Base-by-base conservation (phyloP, 1,140 invertebrate genomes). In the Ylistrum balloti region DNA sequence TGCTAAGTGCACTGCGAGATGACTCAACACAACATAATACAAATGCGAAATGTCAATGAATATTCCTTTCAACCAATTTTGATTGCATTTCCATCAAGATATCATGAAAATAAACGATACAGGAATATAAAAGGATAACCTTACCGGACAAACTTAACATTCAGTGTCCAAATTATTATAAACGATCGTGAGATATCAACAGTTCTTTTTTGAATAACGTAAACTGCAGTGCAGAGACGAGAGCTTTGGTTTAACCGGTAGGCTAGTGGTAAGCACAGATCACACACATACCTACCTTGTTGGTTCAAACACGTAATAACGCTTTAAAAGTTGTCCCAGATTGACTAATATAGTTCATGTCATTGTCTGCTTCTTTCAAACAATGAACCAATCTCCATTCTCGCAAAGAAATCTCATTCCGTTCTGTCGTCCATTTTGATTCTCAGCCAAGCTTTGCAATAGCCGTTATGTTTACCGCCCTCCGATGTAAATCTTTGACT, bases 391-490 rank as follows among this genome's bases (percentile, higher is more conserved):
- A 74, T 74, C 56, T 28, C 56, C 56, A 74, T 74, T 74, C 56
- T 28, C 56, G 56, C n/a, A 74, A 74, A 74, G 22, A 74, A n/a
- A 74, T 74, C 56, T 74, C 56, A 74, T 74, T 74, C 28, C 56
- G 22, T 74, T n/a, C n/a, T 74, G 56, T 74, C 56, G 56, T 74
- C 56, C 56, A 74, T 74, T 74, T 74, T 74, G 56, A 74, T 74
- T 74, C 56, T n/a, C 56, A 74, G 56, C 56, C 56, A 74, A 74
- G n/a, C n/a, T 74, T 74, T 74, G 0, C 22, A 74, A 28, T n/a
- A 22, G 56, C 56, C 28, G 22, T 74, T 74, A n/a, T n/a, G 56
- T 74, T 74, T 74, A 11, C 56, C 56, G n/a, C 56, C 56, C 56
- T 74, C 56, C 56, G 17, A n/a, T 5, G n/a, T 17, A 17, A 28